These are phyloP conservation scores for Drosophila prostipennis DNA, from an alignment of 2,888 invertebrate species.

Conservation along the genomic window DNA sequence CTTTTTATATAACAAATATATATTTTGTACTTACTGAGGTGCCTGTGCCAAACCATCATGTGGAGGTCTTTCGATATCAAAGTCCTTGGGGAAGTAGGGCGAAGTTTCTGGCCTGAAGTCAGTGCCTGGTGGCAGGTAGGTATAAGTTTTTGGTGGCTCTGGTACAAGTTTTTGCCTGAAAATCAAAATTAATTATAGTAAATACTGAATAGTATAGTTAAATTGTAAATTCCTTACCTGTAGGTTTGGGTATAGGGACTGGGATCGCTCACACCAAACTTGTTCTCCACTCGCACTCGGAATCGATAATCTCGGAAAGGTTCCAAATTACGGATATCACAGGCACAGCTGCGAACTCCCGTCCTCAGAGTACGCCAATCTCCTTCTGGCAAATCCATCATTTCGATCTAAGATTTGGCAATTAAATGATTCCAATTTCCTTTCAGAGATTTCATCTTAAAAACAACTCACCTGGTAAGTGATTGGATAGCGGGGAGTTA, in stretches of 20 bases:
- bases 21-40: constrained; percentile 85
- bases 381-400: constrained; percentile 95
- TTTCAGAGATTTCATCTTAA: neutral
- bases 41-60: constrained; percentile 93
- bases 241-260: constrained; percentile 95
- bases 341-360: constrained; percentile 94
- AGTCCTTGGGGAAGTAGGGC: constrained; percentile 95
- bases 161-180: constrained; percentile 90
- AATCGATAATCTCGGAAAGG: constrained; percentile 98
- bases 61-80: constrained; percentile 94
- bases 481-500: constrained; percentile 94
- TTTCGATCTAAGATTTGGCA: constrained; percentile 87
- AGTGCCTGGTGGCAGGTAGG: constrained; percentile 91
- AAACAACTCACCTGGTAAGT: constrained; percentile 91
- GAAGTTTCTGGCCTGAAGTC: constrained; percentile 94
- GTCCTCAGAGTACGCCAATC: constrained; percentile 96
- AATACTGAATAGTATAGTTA: neutral
- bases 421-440: neutral
- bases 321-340: constrained; percentile 94
- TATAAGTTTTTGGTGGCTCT: constrained; percentile 91
- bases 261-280: constrained; percentile 98
- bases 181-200: neutral
- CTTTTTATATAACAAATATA: neutral
- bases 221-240: constrained; percentile 66
- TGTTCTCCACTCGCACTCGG: constrained; percentile 97